Conservation (phyloP, 2,888 invertebrate genomes). For the Strigamia maritima region DNA sequence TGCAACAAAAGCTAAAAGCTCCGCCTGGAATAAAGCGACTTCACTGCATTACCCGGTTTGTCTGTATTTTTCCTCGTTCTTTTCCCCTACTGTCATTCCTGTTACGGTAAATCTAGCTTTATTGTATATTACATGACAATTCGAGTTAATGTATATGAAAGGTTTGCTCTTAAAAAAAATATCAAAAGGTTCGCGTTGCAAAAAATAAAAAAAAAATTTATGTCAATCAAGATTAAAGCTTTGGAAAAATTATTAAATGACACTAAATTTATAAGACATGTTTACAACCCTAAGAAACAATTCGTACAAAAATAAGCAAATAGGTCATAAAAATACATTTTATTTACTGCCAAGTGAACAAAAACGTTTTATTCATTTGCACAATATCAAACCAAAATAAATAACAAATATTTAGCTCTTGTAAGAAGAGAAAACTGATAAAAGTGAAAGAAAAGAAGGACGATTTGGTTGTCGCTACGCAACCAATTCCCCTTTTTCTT, state of each 20-base stretch:
- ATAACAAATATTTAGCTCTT: not conserved
- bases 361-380: too few species aligned
- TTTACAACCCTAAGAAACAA: too few species aligned
- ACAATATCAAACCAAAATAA: not conserved
- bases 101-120: constrained; percentile 1
- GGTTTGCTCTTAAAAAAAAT: not conserved
- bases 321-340: not conserved
- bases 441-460: not conserved
- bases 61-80: not conserved
- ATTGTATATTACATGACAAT: not conserved
- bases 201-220: not conserved
- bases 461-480: not conserved
- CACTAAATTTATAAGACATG: not conserved
- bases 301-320: not conserved
- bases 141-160: not conserved
- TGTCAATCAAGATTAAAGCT: not conserved
- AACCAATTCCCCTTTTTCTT: not conserved
- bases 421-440: not conserved
- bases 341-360: too few species aligned
- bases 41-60: not conserved
- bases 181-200: not conserved
- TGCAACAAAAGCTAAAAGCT: constrained; percentile 10
- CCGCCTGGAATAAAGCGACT: constrained; percentile 1
- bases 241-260: too few species aligned
- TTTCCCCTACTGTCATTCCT: not conserved